Percentiles rank a stretch among this genome's conserved stretches.
Evolutionary conservation across 2,113 vertebrate genomes (phyloP).

Genomic region (Ciconia boyciana): DNA sequence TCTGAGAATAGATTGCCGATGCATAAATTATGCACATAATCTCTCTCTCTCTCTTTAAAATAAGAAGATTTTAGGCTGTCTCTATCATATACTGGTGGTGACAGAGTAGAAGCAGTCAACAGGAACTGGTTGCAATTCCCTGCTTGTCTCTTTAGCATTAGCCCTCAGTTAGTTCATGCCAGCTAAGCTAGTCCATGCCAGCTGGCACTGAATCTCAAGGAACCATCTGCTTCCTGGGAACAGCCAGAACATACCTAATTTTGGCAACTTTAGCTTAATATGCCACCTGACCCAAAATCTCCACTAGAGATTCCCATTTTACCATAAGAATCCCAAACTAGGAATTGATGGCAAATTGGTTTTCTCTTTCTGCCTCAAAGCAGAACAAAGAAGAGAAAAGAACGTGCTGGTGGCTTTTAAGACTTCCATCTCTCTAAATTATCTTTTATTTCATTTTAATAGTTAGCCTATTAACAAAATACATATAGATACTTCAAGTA

Average conservation of each 20-base stretch:
- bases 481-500: background rate
- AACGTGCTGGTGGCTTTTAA: background rate
- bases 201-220: conserved; percentile 8
- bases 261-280: conserved; percentile 27
- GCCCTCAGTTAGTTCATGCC: background rate
- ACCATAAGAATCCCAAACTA: background rate
- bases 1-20: background rate
- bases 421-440: background rate
- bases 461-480: background rate
- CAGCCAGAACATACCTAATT: conserved; percentile 52
- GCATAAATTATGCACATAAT: background rate
- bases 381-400: background rate
- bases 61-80: background rate
- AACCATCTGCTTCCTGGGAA: conserved; percentile 59
- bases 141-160: conserved; percentile 34
- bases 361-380: background rate
- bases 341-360: background rate
- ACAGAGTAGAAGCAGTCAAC: background rate
- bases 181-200: conserved; percentile 21
- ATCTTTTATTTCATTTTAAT: background rate
- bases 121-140: conserved; percentile 50
- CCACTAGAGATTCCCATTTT: conserved; percentile 29
- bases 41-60: background rate
- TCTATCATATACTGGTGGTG: background rate
- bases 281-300: conserved; percentile 32